Evolutionary conservation across 2,888 invertebrate species (phyloP), one percentile per base, ranked within the genome.

Genomic region (Cephus pulcher): DNA sequence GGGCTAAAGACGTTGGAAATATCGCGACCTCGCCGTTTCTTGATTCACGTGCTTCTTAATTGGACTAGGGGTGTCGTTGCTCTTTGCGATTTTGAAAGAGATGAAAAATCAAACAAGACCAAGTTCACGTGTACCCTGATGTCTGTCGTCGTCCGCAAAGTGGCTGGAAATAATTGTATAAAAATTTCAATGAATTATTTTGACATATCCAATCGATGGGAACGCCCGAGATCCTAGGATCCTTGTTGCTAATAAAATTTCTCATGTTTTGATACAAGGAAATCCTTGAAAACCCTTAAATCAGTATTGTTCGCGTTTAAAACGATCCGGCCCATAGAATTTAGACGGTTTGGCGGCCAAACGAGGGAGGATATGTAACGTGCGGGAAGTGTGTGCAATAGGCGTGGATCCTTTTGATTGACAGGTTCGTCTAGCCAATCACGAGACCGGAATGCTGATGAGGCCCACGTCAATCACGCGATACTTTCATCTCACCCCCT

Each of bases 381-480:
- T 33, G 71, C 32, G 71, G 71, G 75, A 81, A 84, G 83, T 85
- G 84, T 82, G 83, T 82, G 92, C 92, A 89, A 91, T 92, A 93
- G 93, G 93, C 91, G 91, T 90, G 90, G 89, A 90, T 93, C 92
- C 91, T 91, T 93, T 94, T 96, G 95, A 96, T 95, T 95, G 96
- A 96, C 96, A 96, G 95, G 94, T 94, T 93, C 93, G 93, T 94
- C 94, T 94, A 94, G 93, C 95, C 95, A 95, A 95, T 95, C 94
- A 94, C 94, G 93, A 94, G 93, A 93, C 93, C 93, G 94, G 93
- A 94, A 94, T 94, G 93, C 94, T 95, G 95, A 95, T 95, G 95
- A 95, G 94, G 93, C 93, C 92, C 94, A 94, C 94, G 95, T 95
- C 95, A 95, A 95, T 95, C 95, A 95, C 90, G 91, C 92, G 89